Evolutionary conservation across 2,888 invertebrate species (phyloP).

Genomic region (Mimumesa dahlbomi): DNA sequence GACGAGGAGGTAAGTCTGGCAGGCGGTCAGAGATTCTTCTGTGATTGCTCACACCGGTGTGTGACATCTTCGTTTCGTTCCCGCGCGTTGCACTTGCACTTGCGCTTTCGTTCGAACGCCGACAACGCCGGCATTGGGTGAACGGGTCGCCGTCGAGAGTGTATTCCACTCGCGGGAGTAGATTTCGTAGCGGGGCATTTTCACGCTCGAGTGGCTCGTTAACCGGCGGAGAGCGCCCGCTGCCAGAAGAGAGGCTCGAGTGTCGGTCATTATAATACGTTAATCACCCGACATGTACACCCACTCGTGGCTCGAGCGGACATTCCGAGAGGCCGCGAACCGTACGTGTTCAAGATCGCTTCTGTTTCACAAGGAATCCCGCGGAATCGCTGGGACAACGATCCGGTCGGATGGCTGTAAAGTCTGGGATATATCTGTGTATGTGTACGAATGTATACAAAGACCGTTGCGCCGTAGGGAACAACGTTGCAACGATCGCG

Average conservation of each 20-base stretch:
- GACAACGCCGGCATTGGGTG: neutral
- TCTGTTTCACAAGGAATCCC: too few species aligned
- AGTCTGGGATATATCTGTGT: conserved; percentile 38
- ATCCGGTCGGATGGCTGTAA: conserved; percentile 32
- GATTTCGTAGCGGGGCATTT: conserved; percentile 16
- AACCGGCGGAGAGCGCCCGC: neutral
- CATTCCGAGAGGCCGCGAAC: too few species aligned
- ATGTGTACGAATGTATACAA: too few species aligned
- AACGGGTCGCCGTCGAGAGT: conserved; percentile 8
- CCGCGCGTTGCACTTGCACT: conserved; percentile 7
- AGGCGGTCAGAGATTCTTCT: neutral
- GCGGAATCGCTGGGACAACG: too few species aligned
- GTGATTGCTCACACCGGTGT: conserved; percentile 3
- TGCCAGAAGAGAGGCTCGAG: too few species aligned
- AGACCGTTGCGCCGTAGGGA: conserved; percentile 22
- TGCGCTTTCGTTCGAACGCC: conserved; percentile 4
- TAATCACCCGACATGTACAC: too few species aligned
- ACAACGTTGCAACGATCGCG: conserved; percentile 31
- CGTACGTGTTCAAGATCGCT: too few species aligned
- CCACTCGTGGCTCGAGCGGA: too few species aligned
- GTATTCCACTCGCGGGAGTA: conserved; percentile 17
- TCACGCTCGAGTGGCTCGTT: conserved; percentile 23
- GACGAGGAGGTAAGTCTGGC: neutral
- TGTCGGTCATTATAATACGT: too few species aligned
- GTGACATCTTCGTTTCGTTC: conserved; percentile 1